A percentile compares a stretch with the other conserved stretches of the same genome.
Conservation (phyloP, 92 coral and sea anemone species). For the Palythoa grandis region DNA sequence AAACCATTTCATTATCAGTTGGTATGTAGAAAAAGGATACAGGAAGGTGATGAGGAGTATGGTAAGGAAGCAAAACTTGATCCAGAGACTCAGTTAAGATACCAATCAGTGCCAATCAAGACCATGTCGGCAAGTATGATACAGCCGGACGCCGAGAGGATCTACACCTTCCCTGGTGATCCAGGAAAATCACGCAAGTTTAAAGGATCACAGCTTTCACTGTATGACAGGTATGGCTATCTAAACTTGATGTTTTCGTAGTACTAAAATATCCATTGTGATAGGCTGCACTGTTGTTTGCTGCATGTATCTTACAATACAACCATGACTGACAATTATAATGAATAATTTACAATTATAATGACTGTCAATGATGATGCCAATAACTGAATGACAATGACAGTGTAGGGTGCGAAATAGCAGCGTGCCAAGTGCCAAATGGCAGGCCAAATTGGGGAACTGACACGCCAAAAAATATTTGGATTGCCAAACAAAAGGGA, state of each 20-base stretch:
- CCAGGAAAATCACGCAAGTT: conserved; percentile 79
- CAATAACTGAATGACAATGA: too few species aligned
- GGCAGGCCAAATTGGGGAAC: too few species aligned
- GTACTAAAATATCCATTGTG: too few species aligned
- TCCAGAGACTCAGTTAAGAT: conserved; percentile 67
- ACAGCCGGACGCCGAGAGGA: conserved; percentile 79
- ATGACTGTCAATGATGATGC: too few species aligned
- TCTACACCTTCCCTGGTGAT: conserved; percentile 68
- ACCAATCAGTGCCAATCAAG: conserved; percentile 72
- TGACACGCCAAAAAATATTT: too few species aligned
- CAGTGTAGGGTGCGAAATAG: too few species aligned
- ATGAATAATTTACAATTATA: too few species aligned
- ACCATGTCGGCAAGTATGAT: conserved; percentile 89
- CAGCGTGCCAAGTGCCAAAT: too few species aligned
- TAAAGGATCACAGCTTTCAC: conserved; percentile 84
- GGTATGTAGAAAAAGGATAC: conserved; percentile 70
- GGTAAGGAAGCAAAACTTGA: conserved; percentile 64
- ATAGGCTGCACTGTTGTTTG: too few species aligned
- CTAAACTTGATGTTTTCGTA: background rate
- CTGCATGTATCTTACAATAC: too few species aligned
- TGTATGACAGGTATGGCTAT: conserved; percentile 71
- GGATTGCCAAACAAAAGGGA: too few species aligned
- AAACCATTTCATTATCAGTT: conserved; percentile 51
- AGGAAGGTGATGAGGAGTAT: conserved; percentile 67
- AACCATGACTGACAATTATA: too few species aligned